Base-by-base conservation (phyloP, 2,113 vertebrate genomes). In the Condylura cristata region DNA sequence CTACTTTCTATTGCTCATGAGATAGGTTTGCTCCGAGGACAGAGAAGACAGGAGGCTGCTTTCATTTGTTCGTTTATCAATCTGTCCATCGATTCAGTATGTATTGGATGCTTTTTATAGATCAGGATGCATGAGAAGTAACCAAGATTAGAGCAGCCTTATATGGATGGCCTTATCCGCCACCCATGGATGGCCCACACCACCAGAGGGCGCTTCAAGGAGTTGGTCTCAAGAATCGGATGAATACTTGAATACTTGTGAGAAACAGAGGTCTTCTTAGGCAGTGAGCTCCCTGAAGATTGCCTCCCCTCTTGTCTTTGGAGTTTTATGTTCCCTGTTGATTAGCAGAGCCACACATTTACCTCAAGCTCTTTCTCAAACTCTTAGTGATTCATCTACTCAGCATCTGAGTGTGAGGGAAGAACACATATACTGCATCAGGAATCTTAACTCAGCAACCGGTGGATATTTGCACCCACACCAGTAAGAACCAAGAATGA, bases 301-400 rank as follows among this genome's bases (percentile, higher is more conserved):
- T 0, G 0, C 39, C 37, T 14, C 12, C 6, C 0, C 3, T 96
- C 85, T 95, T 90, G 98, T 98, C 94, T 98, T 99, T 94, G 98
- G 91, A 95, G 92, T 86, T 86, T 96, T 1, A 58, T 96, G 75
- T 96, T 97, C 98, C 97, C 98, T 97, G 97, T 96, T 94, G n/a
- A 58, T 48, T 89, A 96, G 92, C 97, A 96, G 95, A 95, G 68
- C 66, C 96, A 82, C 90, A 89, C 87, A 79, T 91, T 97, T 74
- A 92, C 95, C 91, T 56, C 20, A 4, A 24, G 53, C 53, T 22
- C 53, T 56, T 96, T 96, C 91, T 58, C 74, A 65, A n/a, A 41
- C 96, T 96, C 89, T 53, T 26, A 71, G 95, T 89, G 93, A 97
- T 95, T 93, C 83, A 97, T 96, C 97, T 94, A 90, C 81, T 75